Base-by-base conservation (phyloP, 2,797 vertebrate species). In the Danio albolineatus region DNA sequence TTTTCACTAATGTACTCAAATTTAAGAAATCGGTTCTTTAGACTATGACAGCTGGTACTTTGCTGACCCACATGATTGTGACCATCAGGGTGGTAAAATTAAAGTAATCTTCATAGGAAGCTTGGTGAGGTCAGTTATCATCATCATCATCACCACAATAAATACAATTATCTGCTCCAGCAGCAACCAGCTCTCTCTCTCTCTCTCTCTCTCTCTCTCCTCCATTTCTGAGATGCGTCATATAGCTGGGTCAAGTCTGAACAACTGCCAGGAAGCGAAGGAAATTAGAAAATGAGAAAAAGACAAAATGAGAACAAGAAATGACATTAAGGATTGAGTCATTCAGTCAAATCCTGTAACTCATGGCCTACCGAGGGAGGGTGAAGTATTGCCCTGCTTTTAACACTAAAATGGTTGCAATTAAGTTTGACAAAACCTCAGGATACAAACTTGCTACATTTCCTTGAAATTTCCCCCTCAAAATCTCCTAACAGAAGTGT, bases 141-240 rank as follows among this genome's bases (percentile, higher is more conserved):
- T 81, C 59, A 65, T 79, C 60, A 75, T 81, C 28, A 28, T 3
- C 79, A 80, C 70, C 79, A 80, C 70, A 38, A 81, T 62, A 64
- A 82, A 76, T 76, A 82, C 62, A 69, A 73, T 83, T 53, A 82
- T 82, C 59, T 61, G 60, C 13, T 19, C 36, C 51, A 80, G 79
- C 21, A 71, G 49, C 48, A 76, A 44, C 21, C 28, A 59, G 38
- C 36, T 19, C 43, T 70, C 62, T 70, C 54, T 51, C n/a, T n/a
- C n/a, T n/a, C n/a, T n/a, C n/a, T n/a, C n/a, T n/a, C n/a, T n/a
- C n/a, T n/a, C n/a, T n/a, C n/a, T n/a, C 28, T 28, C 28, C 41
- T 53, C 21, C 19, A 59, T 79, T n/a, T 82, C 19, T 73, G 54
- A 56, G 21, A 76, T 82, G 81, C 10, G 76, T 75, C 64, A 80